Evolutionary conservation across 1,140 invertebrate species (phyloP).

Genomic region (Pentalonia nigronervosa): DNA sequence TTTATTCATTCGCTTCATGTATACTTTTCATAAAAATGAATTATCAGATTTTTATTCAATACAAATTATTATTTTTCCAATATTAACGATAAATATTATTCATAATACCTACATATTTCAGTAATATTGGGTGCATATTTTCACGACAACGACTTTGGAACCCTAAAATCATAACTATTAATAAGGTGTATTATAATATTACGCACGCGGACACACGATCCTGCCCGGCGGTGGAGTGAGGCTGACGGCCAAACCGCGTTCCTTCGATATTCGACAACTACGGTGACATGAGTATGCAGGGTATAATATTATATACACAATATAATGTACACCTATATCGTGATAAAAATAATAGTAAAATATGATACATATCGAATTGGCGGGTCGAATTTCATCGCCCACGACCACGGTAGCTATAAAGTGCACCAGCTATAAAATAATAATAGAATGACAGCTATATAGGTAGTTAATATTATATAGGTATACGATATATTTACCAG

Average conservation of each 20-base stretch:
- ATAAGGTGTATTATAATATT: neutral
- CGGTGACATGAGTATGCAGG: neutral
- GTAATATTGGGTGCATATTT: neutral
- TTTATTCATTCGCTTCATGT: too few relatives aligned
- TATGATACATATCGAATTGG: neutral
- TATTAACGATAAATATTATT: neutral
- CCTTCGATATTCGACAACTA: neutral
- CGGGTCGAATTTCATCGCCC: neutral
- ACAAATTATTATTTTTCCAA: neutral
- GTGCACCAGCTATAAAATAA: neutral
- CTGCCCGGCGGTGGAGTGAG: neutral
- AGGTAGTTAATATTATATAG: neutral
- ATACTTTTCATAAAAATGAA: neutral
- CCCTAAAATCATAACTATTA: neutral
- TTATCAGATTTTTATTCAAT: neutral
- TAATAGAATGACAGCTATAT: neutral
- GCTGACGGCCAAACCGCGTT: neutral
- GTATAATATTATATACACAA: neutral
- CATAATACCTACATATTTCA: neutral
- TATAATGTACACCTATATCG: neutral
- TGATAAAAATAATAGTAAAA: neutral
- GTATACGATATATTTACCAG: neutral
- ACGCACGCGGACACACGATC: conserved; percentile 1
- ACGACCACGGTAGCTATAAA: neutral
- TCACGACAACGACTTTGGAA: neutral